phyloP scores from a whole-genome alignment of 2,888 invertebrate species.

The Microplitis deprimator region DNA sequence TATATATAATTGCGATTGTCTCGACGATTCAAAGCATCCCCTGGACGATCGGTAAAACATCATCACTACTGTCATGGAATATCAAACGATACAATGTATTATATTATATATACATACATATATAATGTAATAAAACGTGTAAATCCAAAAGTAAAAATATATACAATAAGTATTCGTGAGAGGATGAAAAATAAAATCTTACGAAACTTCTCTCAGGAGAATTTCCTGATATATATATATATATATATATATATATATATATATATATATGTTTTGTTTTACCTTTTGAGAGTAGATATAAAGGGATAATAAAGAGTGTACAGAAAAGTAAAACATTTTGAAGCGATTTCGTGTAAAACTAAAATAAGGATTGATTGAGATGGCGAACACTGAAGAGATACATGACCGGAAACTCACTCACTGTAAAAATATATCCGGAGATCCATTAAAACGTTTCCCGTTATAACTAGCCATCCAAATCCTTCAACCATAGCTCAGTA shows the following conservation, averaged over 20 bases:
- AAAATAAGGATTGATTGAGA: conserved; percentile 47
- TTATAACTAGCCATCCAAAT: conserved; percentile 64
- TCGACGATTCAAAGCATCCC: conserved; percentile 22
- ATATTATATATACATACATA: background rate
- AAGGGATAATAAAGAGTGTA: conserved; percentile 13
- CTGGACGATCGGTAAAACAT: conserved; percentile 61
- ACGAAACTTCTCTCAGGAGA: conserved; percentile 43
- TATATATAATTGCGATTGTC: conserved; percentile 8
- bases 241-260: conserved; percentile 34
- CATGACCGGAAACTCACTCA: conserved; percentile 63
- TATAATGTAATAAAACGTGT: too few relatives aligned
- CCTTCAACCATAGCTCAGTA: conserved; percentile 34
- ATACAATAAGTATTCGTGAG: background rate
- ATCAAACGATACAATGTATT: conserved; percentile 55
- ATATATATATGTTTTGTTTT: background rate
- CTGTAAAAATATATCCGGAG: conserved; percentile 66
- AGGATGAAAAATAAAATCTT: background rate
- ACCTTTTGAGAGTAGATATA: too few relatives aligned
- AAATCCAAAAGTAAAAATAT: background rate
- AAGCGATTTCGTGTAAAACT: conserved; percentile 48
- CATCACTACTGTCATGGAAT: conserved; percentile 63
- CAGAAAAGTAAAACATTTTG: conserved; percentile 4
- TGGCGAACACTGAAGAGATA: conserved; percentile 49
- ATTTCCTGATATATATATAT: conserved; percentile 41
- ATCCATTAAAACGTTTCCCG: conserved; percentile 68